Conservation (phyloP, 2,113 vertebrate species). For the Dicaeum eximium region DNA sequence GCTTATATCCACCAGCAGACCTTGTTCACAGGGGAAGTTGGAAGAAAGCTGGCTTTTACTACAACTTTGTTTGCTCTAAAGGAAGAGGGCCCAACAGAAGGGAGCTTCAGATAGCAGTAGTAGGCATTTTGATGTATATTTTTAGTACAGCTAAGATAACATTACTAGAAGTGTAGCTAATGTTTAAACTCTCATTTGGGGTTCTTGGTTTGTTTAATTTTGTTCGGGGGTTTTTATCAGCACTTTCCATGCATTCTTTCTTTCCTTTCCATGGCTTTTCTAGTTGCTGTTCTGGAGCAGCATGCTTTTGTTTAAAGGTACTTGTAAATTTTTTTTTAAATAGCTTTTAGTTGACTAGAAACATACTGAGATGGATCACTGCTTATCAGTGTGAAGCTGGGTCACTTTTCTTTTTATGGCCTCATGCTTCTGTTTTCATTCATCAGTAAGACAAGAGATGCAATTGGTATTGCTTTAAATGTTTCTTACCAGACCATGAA, state of each 20-base stretch:
- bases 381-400: neutral
- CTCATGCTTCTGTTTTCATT: neutral
- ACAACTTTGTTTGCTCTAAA: conserved; percentile 25
- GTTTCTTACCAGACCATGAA: neutral
- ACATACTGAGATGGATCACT: neutral
- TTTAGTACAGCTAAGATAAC: neutral
- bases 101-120: conserved; percentile 48
- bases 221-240: neutral
- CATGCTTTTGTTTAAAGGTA: neutral
- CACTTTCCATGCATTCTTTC: neutral
- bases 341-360: neutral
- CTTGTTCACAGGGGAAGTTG: conserved; percentile 26
- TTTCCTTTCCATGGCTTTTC: neutral
- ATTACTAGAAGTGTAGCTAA: neutral
- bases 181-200: conserved; percentile 15
- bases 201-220: conserved; percentile 9
- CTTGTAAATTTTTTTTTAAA: neutral
- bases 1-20: neutral
- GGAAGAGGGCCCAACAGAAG: conserved; percentile 58
- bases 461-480: neutral
- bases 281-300: neutral
- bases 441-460: neutral
- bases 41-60: conserved; percentile 28
- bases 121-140: conserved; percentile 31
- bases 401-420: neutral